These are phyloP conservation scores for Probosciger aterrimus DNA, from an alignment of 2,113 vertebrate species.

Conservation along the genomic window DNA sequence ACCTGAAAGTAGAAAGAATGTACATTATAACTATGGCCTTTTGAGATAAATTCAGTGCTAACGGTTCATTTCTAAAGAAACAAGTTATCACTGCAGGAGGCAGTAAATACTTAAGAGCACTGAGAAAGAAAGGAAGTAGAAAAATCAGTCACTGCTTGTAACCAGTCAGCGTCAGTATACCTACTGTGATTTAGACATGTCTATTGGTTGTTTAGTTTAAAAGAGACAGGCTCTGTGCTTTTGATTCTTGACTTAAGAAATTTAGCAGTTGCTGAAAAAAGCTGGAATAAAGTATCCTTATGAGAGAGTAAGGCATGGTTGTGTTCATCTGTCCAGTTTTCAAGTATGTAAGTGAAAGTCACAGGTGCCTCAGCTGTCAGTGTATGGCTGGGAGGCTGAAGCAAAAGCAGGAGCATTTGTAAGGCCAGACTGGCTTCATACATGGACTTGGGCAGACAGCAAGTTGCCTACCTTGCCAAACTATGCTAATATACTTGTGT, in stretches of 20 bases:
- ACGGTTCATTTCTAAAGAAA: conserved; percentile 47
- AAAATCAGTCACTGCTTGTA: neutral
- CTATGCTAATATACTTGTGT: neutral
- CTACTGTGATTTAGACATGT: neutral
- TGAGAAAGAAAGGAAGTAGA: neutral
- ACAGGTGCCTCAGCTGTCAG: neutral
- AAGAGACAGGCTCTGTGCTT: neutral
- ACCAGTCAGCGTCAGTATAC: neutral
- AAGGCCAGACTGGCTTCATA: neutral
- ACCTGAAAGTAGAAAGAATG: neutral
- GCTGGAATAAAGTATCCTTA: neutral
- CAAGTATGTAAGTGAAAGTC: neutral
- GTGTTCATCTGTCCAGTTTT: neutral
- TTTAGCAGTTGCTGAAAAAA: neutral
- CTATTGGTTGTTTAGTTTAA: neutral
- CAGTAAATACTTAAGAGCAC: conserved; percentile 7
- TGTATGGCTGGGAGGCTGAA: neutral
- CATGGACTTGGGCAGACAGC: neutral
- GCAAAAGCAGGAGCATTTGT: neutral
- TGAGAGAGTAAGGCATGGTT: neutral
- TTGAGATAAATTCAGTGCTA: conserved; percentile 37
- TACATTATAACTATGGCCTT: neutral
- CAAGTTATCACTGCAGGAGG: neutral
- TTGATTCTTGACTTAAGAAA: neutral
- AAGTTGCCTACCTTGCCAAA: neutral